phyloP scores from a whole-genome alignment of 1,140 invertebrate genomes.

The Eupristina koningsbergeri region DNA sequence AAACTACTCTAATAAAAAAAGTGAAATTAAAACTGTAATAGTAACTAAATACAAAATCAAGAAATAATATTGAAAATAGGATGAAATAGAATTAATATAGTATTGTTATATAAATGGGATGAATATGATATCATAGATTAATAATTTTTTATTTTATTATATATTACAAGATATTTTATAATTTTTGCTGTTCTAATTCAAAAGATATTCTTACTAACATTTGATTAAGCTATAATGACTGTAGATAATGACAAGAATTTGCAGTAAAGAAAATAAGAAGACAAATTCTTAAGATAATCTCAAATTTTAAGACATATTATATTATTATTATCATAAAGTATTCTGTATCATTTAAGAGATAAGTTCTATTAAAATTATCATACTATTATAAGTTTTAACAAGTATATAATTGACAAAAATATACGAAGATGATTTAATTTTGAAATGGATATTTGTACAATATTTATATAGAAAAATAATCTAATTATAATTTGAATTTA shows the following conservation, averaged over 20 bases:
- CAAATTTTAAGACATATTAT: not conserved
- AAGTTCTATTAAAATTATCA: not conserved
- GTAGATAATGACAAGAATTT: no score
- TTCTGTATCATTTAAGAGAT: not conserved
- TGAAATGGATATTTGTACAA: no score
- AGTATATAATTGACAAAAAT: not conserved
- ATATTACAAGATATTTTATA: no score
- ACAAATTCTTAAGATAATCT: not conserved
- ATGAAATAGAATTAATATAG: no score
- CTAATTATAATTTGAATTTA: no score
- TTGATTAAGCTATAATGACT: not conserved
- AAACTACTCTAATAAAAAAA: not conserved
- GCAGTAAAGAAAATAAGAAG: not conserved
- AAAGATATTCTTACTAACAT: no score
- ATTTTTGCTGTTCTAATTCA: no score
- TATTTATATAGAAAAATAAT: no score
- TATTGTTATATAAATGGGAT: no score
- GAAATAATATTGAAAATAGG: no score
- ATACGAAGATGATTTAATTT: not conserved
- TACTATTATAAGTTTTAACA: not conserved
- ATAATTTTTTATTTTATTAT: no score
- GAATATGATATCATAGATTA: no score
- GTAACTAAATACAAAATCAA: not conserved
- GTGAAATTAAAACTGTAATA: not conserved
- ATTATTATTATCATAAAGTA: not conserved